Evolutionary conservation across 2,888 invertebrate species (phyloP).

Genomic region (Eugnorisma glareosa): DNA sequence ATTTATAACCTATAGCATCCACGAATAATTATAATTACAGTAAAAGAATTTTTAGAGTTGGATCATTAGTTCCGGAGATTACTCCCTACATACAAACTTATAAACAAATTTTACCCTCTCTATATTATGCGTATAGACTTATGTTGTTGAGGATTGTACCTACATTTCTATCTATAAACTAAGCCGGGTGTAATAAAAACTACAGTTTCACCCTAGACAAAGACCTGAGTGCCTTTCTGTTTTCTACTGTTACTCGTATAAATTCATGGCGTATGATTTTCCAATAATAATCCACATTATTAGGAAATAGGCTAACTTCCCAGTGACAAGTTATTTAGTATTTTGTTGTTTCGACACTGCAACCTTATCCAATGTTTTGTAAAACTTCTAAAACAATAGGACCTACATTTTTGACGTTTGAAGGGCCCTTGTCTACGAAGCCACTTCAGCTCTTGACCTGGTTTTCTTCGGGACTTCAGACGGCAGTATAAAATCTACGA

Average conservation of each 20-base stretch:
- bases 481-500: constrained; percentile 6
- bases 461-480: constrained; percentile 36
- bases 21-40: too few species aligned
- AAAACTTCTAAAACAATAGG: constrained; percentile 45
- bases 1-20: too few species aligned
- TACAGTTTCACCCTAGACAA: too few species aligned
- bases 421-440: constrained; percentile 47
- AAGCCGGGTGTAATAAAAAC: background rate
- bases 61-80: too few species aligned
- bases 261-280: background rate
- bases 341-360: constrained; percentile 38
- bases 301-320: background rate
- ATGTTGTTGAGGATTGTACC: background rate
- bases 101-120: too few species aligned
- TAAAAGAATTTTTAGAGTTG: too few species aligned
- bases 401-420: constrained; percentile 36
- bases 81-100: too few species aligned
- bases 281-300: background rate
- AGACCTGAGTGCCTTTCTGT: background rate
- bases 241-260: background rate
- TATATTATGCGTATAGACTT: too few species aligned
- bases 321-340: background rate
- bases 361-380: constrained; percentile 12
- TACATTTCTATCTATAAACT: background rate
- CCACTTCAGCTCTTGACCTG: constrained; percentile 54